phyloP scores from a whole-genome alignment of 2,888 invertebrate genomes.

The Melangyna quadrimaculata region DNA sequence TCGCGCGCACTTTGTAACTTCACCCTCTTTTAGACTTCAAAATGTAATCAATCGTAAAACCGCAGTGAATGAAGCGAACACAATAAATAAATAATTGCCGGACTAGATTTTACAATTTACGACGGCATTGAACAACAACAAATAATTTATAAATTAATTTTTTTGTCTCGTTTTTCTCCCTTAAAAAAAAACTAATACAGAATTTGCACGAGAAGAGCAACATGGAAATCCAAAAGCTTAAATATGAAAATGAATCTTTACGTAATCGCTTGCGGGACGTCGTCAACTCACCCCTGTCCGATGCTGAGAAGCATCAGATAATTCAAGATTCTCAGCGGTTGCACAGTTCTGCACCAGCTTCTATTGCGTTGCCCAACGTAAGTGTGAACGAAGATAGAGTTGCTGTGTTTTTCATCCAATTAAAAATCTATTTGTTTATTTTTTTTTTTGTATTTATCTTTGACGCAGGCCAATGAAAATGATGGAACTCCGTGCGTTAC shows the following conservation, averaged over 20 bases:
- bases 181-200: slow-evolving; percentile 71
- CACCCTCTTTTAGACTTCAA: slow-evolving; percentile 56
- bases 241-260: slow-evolving; percentile 89
- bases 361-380: slow-evolving; percentile 84
- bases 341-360: slow-evolving; percentile 91
- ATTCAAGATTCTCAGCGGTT: slow-evolving; percentile 87
- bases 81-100: slow-evolving; percentile 67
- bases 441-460: neutral
- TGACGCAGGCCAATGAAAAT: slow-evolving; percentile 80
- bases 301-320: slow-evolving; percentile 91
- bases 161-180: slow-evolving; percentile 9
- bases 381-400: slow-evolving; percentile 66
- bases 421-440: neutral
- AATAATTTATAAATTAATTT: slow-evolving; percentile 12
- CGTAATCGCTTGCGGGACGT: slow-evolving; percentile 89
- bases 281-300: slow-evolving; percentile 90
- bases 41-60: slow-evolving; percentile 75
- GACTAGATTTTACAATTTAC: slow-evolving; percentile 3
- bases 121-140: slow-evolving; percentile 28
- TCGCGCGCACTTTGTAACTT: slow-evolving; percentile 25
- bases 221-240: slow-evolving; percentile 83
- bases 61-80: slow-evolving; percentile 71
- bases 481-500: slow-evolving; percentile 87
- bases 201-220: slow-evolving; percentile 80
- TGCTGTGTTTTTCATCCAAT: neutral